Evolutionary conservation across 2,113 vertebrate species (phyloP).

Genomic region (Cercopithecus mona): DNA sequence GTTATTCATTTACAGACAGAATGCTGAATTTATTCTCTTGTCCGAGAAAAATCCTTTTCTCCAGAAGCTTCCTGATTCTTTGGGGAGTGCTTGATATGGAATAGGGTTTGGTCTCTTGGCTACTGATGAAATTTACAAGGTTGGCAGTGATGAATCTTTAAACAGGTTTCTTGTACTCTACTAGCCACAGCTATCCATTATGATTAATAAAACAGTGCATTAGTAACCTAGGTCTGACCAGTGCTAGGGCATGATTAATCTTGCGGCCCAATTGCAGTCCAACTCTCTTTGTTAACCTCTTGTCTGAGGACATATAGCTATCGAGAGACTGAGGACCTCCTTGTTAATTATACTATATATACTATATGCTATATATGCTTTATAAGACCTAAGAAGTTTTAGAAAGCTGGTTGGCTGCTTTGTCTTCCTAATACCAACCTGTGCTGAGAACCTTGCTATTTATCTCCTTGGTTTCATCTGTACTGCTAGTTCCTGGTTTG

Average conservation of each 20-base stretch:
- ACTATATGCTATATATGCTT: not conserved
- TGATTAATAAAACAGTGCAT: conserved; percentile 77
- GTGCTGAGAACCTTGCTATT: not conserved
- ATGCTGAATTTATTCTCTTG: conserved; percentile 10
- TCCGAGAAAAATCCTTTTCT: conserved; percentile 22
- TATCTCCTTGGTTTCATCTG: not conserved
- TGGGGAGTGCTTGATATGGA: conserved; percentile 38
- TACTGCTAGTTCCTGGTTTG: not conserved
- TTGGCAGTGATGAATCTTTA: conserved; percentile 62
- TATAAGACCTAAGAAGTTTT: not conserved
- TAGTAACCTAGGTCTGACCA: conserved; percentile 75
- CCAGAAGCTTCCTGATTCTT: conserved; percentile 32
- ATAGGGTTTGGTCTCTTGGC: conserved; percentile 60
- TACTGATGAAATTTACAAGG: conserved; percentile 36
- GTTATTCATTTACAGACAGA: not conserved
- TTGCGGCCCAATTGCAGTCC: conserved; percentile 50
- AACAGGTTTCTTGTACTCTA: conserved; percentile 75
- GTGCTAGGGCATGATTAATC: conserved; percentile 61
- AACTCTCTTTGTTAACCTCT: conserved; percentile 53
- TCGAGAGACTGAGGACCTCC: not conserved
- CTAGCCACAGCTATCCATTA: conserved; percentile 75
- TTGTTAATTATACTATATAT: not conserved
- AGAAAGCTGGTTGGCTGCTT: not conserved
- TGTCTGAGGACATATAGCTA: not conserved
- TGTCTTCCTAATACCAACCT: not conserved